These are phyloP conservation scores for Platysternon megacephalum DNA, from an alignment of 2,113 vertebrate species.

Conservation along the genomic window DNA sequence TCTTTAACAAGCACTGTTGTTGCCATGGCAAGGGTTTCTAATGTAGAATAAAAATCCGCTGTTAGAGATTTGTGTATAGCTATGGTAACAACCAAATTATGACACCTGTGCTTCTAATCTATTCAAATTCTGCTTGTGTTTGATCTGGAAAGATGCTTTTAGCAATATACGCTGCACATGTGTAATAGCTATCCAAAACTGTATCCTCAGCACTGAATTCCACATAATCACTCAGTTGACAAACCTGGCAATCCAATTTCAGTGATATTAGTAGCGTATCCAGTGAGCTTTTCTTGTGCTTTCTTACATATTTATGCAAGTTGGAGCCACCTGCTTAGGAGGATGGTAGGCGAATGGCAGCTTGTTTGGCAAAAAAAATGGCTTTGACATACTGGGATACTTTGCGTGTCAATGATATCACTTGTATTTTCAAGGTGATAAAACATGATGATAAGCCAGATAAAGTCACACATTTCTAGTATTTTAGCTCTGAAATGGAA, in stretches of 20 bases:
- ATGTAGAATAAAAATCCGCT: constrained; percentile 68
- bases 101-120: constrained; percentile 27
- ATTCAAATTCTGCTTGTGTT: constrained; percentile 35
- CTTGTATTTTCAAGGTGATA: not conserved
- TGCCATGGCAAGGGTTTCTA: constrained; percentile 73
- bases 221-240: not conserved
- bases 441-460: not conserved
- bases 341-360: constrained; percentile 1
- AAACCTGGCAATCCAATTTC: constrained; percentile 25
- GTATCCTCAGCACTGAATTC: constrained; percentile 4
- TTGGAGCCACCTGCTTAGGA: not conserved
- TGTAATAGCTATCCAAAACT: constrained; percentile 46
- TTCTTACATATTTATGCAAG: not conserved
- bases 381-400: not conserved
- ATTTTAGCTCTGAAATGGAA: not conserved
- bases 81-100: constrained; percentile 67
- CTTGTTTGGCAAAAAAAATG: not conserved
- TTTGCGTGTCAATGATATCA: not conserved
- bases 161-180: constrained; percentile 17
- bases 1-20: constrained; percentile 69
- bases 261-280: constrained; percentile 1
- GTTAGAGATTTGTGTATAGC: constrained; percentile 65
- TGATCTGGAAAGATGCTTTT: constrained; percentile 44
- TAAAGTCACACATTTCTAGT: not conserved
- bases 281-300: not conserved